These are phyloP conservation scores for Dermochelys coriacea DNA, from an alignment of 2,797 vertebrate species.

Conservation along the genomic window DNA sequence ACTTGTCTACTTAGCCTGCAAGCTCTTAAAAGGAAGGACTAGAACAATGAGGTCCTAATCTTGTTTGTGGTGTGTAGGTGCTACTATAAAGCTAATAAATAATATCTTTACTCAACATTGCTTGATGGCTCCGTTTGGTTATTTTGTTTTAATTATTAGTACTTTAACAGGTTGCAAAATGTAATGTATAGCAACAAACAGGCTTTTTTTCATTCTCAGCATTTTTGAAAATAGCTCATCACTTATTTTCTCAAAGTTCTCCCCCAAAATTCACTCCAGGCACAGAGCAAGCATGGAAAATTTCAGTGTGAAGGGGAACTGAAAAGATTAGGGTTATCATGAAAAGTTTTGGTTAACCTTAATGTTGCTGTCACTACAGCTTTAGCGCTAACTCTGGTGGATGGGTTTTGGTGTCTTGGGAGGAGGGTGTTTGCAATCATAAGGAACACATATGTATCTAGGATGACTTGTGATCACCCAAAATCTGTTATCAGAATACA, in stretches of 20 bases:
- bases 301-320: background rate
- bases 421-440: rapidly evolving
- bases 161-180: background rate
- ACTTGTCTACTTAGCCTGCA: background rate
- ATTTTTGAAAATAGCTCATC: background rate
- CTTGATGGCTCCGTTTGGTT: background rate
- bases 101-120: background rate
- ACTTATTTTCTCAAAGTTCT: background rate
- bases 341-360: background rate
- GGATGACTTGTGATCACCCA: background rate
- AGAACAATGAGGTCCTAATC: background rate
- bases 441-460: background rate
- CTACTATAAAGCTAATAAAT: background rate
- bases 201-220: rapidly evolving
- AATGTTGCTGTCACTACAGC: background rate
- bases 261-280: background rate
- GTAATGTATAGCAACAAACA: background rate
- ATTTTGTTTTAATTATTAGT: background rate
- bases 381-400: background rate
- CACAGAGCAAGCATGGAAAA: background rate
- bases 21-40: background rate
- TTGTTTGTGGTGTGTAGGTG: background rate
- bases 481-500: rapidly evolving
- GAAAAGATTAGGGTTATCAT: background rate
- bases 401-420: too few relatives aligned